Evolutionary conservation across 2,113 vertebrate species (phyloP).

Genomic region (Dicrurus megarhynchus): DNA sequence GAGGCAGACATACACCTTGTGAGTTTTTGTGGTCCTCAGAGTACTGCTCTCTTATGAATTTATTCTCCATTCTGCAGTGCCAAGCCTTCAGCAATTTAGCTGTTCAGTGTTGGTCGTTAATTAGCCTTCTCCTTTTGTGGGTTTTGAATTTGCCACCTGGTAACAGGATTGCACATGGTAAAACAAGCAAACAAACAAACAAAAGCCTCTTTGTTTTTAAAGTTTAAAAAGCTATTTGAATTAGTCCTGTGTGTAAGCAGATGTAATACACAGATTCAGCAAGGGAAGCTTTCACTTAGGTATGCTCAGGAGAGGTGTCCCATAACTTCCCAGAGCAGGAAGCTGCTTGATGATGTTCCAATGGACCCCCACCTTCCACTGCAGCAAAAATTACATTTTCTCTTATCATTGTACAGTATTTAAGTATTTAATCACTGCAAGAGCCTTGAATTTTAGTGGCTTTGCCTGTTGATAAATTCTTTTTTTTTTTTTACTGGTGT

Average conservation of each 20-base stretch:
- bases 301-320: rapidly evolving
- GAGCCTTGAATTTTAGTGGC: not conserved
- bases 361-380: not conserved
- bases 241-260: not conserved
- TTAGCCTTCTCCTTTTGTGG: not conserved
- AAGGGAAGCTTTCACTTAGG: not conserved
- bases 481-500: not conserved
- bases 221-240: not conserved
- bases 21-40: not conserved
- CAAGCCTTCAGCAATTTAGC: not conserved
- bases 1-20: not conserved
- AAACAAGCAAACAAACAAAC: not conserved
- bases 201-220: not conserved
- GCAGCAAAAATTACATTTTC: not conserved
- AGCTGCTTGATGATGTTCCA: not conserved
- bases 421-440: constrained; percentile 3
- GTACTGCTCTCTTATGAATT: not conserved
- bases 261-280: not conserved
- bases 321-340: not conserved
- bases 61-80: not conserved
- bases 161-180: not conserved
- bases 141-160: not conserved
- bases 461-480: constrained; percentile 2
- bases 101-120: not conserved
- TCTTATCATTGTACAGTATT: not conserved